Evolutionary conservation across 1,140 invertebrate genomes (phyloP), one percentile per base, ranked within the genome.

Genomic region (Drosophila nigromelanica): DNA sequence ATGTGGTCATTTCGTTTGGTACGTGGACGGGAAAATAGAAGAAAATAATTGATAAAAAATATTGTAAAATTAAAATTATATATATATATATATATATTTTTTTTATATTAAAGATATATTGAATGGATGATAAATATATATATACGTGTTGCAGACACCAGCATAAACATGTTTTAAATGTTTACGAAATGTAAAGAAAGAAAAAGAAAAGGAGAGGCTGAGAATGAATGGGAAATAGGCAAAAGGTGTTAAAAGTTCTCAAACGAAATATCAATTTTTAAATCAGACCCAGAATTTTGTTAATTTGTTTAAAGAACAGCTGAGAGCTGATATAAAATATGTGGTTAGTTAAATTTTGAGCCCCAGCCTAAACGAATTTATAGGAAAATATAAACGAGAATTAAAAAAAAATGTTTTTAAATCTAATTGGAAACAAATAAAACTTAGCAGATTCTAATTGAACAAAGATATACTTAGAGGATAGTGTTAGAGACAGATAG

Each of bases 1-100:
- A 24, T 61, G 30, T 55, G 52, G 59, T 74, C 55, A 64, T 71
- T 67, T 80, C 67, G 58, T 73, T 80, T 64, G 73, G 56, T 71
- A 48, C 56, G 52, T 75, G 62, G 71, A 68, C 75, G 74, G 67
- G 60, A 18, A 18, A 18, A 18, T 18, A 18, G 18, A 18, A 18
- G 18, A 18, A 18, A 18, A 18, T 18, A 18, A 18, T 18, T 18
- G 18, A 18, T 18, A 18, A 18, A 18, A 18, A 18, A 18, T 18
- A 18, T 18, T 18, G 18, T 18, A 18, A 18, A 18, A 18, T 18
- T 18, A 18, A 18, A 18, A 18, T 18, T 18, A 18, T 18, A 18
- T 18, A 18, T 18, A 18, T 18, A 18, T 18, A 18, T 18, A 18
- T 18, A 18, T 18, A 1, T 18, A n/a, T 18, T 18, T 18, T 18